A percentile compares a stretch with the other conserved stretches of the same genome.
Conservation (phyloP, 2,797 vertebrate species). For the Nannoperca australis region DNA sequence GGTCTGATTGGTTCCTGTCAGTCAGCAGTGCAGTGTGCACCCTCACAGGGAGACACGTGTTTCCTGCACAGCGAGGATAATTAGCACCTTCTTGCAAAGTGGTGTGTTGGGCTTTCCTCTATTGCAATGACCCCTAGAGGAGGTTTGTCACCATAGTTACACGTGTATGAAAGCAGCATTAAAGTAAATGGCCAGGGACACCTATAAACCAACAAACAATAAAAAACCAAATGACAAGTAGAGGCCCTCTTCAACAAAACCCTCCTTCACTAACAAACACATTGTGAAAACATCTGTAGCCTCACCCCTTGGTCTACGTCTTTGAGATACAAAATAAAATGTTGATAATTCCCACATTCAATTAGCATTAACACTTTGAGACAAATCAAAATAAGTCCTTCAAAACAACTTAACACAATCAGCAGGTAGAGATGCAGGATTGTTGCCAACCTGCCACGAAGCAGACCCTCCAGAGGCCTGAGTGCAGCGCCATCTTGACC, state of each 20-base stretch:
- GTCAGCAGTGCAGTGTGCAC: no score
- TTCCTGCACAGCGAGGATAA: neutral
- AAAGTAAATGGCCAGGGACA: neutral
- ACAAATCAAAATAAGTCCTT: neutral
- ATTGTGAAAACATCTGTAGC: neutral
- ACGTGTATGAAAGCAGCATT: neutral
- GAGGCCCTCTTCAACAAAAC: no score
- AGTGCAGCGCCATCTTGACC: conserved; percentile 93
- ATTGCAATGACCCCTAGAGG: neutral
- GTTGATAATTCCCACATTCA: no score
- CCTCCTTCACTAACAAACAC: no score
- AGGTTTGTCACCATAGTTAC: neutral
- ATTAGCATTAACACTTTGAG: neutral
- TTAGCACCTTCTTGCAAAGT: neutral
- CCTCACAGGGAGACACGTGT: neutral
- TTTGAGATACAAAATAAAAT: neutral
- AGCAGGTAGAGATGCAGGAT: no score
- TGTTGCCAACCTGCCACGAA: conserved; percentile 88
- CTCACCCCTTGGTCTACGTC: neutral
- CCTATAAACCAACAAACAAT: neutral
- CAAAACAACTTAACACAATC: neutral
- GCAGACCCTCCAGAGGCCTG: conserved; percentile 93
- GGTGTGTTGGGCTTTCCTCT: neutral
- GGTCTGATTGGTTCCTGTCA: neutral
- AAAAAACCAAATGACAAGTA: neutral